These are phyloP conservation scores for Amphiura filiformis DNA, from an alignment of 35 echinoderm and acorn worm species.

Conservation along the genomic window DNA sequence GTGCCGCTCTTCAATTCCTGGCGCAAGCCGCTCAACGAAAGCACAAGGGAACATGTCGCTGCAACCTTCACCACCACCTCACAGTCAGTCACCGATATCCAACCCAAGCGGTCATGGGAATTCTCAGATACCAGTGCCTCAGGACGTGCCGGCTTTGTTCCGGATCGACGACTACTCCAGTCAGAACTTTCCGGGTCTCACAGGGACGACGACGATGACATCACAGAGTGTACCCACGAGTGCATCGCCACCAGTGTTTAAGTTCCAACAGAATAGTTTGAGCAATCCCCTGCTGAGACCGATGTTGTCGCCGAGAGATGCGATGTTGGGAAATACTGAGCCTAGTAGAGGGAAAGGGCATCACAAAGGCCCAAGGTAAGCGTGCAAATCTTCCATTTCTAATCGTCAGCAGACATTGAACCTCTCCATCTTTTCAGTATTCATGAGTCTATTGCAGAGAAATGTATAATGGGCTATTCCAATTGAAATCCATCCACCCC, in stretches of 20 bases:
- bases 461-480: too few relatives aligned
- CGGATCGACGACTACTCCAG: constrained; percentile 28
- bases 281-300: not conserved
- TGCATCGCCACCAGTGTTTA: not conserved
- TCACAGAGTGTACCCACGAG: constrained; percentile 26
- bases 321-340: not conserved
- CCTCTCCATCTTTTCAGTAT: too few relatives aligned
- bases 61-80: not conserved
- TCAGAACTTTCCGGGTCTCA: constrained; percentile 21
- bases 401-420: too few relatives aligned
- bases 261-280: not conserved
- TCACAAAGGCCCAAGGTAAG: not conserved
- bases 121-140: constrained; percentile 27
- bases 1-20: constrained; percentile 82
- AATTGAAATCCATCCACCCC: too few relatives aligned
- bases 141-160: constrained; percentile 39
- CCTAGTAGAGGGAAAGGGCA: not conserved
- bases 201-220: not conserved
- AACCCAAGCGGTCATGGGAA: not conserved
- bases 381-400: too few relatives aligned
- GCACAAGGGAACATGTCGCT: constrained; percentile 38
- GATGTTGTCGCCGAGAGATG: not conserved
- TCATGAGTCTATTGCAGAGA: too few relatives aligned
- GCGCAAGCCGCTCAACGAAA: constrained; percentile 77
- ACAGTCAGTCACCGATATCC: constrained; percentile 13